phyloP scores from a whole-genome alignment of 2,888 invertebrate species.

The Latrodectus hesperus region DNA sequence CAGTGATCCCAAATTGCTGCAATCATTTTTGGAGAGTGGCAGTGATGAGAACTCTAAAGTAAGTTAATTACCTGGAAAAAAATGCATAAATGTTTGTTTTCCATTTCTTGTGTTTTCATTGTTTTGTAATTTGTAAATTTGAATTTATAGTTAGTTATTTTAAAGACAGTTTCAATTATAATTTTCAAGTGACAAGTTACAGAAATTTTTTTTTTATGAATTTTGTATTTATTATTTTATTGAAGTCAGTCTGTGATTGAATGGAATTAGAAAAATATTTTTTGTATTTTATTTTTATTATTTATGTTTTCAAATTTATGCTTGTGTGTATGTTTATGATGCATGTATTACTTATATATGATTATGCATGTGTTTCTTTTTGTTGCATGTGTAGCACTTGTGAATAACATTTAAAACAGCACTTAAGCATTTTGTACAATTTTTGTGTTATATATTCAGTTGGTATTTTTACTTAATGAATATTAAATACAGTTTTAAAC shows the following conservation, averaged over 20 bases:
- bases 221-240: too few species aligned
- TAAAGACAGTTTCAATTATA: too few species aligned
- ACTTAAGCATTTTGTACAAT: too few species aligned
- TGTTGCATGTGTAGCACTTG: too few species aligned
- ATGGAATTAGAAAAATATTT: background rate
- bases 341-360: too few species aligned
- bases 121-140: background rate
- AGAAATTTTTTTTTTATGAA: too few species aligned
- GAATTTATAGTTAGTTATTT: background rate
- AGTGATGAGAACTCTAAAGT: constrained; percentile 69
- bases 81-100: background rate
- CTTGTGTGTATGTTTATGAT: background rate
- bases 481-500: too few species aligned
- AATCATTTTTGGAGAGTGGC: constrained; percentile 73
- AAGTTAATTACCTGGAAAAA: background rate
- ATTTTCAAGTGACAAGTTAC: too few species aligned
- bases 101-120: background rate
- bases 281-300: background rate
- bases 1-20: constrained; percentile 74
- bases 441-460: too few species aligned
- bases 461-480: too few species aligned
- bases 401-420: too few species aligned
- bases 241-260: background rate
- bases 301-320: background rate
- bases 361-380: too few species aligned